Conservation (phyloP, 1,140 invertebrate species). For the Aphis gossypii region DNA sequence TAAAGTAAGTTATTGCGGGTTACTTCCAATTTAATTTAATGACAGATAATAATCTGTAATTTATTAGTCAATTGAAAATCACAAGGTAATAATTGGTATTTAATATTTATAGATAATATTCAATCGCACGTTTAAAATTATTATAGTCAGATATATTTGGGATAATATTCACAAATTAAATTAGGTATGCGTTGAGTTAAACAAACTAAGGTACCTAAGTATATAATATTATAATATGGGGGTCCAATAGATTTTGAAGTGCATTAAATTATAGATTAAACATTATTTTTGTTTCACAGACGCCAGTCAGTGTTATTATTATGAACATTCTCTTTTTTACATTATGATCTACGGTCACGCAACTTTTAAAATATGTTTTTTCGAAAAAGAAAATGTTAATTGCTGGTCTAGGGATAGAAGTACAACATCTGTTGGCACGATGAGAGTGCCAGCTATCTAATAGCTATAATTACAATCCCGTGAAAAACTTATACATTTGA, state of each 20-base stretch:
- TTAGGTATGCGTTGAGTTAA: not conserved
- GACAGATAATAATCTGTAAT: too few species aligned
- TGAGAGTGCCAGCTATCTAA: constrained; percentile 13
- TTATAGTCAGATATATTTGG: not conserved
- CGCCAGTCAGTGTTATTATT: not conserved
- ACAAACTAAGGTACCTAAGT: not conserved
- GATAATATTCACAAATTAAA: not conserved
- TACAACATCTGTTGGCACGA: not conserved
- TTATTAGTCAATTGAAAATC: not conserved
- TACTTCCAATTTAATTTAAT: not conserved
- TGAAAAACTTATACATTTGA: constrained; percentile 32
- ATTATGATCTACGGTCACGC: constrained; percentile 19
- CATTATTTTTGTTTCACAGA: not conserved
- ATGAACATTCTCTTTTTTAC: constrained; percentile 39
- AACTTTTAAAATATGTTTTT: constrained; percentile 39
- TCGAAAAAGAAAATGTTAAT: constrained; percentile 40
- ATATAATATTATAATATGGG: not conserved
- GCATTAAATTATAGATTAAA: constrained; percentile 31
- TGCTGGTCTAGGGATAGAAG: constrained; percentile 24
- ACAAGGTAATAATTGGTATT: not conserved
- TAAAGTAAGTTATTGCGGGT: not conserved
- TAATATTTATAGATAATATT: not conserved
- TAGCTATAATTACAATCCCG: constrained; percentile 45
- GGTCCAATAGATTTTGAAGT: not conserved
- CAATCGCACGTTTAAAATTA: not conserved